phyloP scores from a whole-genome alignment of 2,113 vertebrate genomes.

The Dermatemys mawii region DNA sequence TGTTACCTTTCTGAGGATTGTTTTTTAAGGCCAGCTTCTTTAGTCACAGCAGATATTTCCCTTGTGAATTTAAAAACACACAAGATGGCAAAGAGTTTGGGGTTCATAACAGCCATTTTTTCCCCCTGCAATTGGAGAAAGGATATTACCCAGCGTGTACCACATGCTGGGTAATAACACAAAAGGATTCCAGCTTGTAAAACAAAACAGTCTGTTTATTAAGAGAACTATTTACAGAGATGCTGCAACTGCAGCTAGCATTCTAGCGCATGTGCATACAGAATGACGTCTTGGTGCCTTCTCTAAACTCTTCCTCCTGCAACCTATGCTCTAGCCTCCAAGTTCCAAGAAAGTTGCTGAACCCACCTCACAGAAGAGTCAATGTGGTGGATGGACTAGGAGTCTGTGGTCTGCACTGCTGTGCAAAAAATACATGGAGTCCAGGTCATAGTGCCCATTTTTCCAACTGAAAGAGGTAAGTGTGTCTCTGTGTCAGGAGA shows the following conservation, averaged over 20 bases:
- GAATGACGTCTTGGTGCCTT: neutral
- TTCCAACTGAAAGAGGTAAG: neutral
- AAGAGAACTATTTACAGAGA: neutral
- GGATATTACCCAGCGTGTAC: neutral
- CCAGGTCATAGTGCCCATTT: neutral
- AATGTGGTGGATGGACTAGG: neutral
- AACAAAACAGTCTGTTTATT: neutral
- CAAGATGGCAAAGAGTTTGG: neutral
- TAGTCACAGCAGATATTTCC: neutral
- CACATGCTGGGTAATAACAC: neutral
- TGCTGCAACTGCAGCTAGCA: neutral
- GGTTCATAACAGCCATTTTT: neutral
- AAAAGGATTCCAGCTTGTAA: neutral
- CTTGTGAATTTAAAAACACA: neutral
- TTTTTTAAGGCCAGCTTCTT: neutral
- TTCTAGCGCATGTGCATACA: neutral
- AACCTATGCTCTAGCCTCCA: neutral
- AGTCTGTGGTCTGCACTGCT: neutral
- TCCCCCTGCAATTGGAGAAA: neutral
- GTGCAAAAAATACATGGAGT: neutral
- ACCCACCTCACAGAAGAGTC: neutral
- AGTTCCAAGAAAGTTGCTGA: neutral
- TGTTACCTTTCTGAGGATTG: neutral
- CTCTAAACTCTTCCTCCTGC: neutral
- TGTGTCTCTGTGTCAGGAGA: neutral